Percentiles rank a stretch among this genome's conserved stretches.
phyloP scores from a whole-genome alignment of 2,113 vertebrate genomes.

The Megaptera novaeangliae region DNA sequence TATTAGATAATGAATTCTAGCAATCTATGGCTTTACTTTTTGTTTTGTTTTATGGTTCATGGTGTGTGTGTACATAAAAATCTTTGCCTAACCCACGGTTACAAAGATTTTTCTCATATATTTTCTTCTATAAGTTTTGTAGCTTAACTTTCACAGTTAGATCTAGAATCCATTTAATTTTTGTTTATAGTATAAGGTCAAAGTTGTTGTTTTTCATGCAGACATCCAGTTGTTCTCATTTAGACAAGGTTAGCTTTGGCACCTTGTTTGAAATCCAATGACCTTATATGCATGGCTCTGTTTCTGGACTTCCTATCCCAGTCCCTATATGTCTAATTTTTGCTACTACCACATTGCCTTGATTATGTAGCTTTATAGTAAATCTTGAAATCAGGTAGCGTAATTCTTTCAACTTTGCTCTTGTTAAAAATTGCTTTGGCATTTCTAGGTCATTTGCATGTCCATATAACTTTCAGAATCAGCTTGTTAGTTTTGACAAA shows the following conservation, averaged over 20 bases:
- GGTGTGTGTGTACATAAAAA: background rate
- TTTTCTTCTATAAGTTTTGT: background rate
- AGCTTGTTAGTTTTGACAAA: constrained; percentile 3
- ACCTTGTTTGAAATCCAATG: background rate
- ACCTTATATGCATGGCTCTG: background rate
- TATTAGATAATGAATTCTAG: background rate
- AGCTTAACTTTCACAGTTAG: background rate
- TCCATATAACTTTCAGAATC: constrained; percentile 20
- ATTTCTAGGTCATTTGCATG: background rate
- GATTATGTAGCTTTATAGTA: background rate
- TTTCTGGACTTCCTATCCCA: background rate
- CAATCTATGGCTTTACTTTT: background rate
- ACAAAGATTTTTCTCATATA: background rate
- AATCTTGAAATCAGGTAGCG: background rate
- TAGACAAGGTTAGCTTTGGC: background rate
- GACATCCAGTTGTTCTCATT: background rate
- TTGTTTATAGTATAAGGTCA: background rate
- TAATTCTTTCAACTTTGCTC: background rate
- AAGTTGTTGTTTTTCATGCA: background rate
- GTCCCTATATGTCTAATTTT: background rate
- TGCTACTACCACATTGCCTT: background rate
- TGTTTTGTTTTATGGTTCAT: background rate
- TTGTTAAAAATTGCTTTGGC: constrained; percentile 6
- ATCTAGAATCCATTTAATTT: background rate
- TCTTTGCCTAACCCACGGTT: background rate